Evolutionary conservation across 2,797 vertebrate genomes (phyloP).

Genomic region (Linurgus olivaceus): DNA sequence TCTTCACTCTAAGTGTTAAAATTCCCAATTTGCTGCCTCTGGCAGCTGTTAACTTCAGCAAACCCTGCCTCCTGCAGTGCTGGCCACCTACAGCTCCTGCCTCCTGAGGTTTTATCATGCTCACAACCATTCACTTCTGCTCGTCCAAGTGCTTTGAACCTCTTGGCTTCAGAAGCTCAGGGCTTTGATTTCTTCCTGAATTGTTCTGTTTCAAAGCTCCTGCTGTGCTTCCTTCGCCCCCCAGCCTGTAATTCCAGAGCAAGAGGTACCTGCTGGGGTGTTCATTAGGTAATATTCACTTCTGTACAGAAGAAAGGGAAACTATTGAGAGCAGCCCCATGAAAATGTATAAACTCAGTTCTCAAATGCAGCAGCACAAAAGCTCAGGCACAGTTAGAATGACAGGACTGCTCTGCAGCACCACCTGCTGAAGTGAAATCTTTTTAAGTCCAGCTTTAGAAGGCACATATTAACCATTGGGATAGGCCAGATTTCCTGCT

Average conservation of each 20-base stretch:
- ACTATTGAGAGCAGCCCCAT: not conserved
- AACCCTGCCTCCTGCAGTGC: not conserved
- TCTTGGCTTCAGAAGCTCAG: not conserved
- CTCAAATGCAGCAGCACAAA: not conserved
- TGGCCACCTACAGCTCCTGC: not conserved
- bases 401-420: not conserved
- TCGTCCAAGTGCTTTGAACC: not conserved
- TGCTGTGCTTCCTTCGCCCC: not conserved
- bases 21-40: not conserved
- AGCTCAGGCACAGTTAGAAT: not conserved
- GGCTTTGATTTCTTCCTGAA: not conserved
- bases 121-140: not conserved
- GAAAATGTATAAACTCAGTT: not conserved
- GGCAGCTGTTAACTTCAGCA: not conserved
- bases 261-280: rapidly evolving
- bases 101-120: not conserved
- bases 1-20: not conserved
- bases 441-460: not conserved
- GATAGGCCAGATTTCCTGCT: not conserved
- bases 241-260: not conserved
- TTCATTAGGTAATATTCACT: not conserved
- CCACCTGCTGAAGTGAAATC: not conserved
- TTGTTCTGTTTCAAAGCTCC: not conserved
- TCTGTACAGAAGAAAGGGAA: not conserved
- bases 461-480: rapidly evolving